Base-by-base conservation (phyloP, 2,113 vertebrate species). In the Physeter macrocephalus region DNA sequence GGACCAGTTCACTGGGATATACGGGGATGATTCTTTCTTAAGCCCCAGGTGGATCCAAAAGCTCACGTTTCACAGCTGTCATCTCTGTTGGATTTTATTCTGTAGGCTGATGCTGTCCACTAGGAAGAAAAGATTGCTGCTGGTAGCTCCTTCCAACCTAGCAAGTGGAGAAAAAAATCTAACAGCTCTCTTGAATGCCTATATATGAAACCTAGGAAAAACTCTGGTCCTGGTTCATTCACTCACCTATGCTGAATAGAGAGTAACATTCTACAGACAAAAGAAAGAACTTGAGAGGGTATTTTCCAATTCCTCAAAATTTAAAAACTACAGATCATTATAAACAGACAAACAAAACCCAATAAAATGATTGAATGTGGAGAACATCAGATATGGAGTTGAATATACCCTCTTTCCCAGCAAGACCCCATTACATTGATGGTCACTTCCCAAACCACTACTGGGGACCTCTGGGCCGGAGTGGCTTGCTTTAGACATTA, bases 401-500 rank as follows among this genome's bases (percentile, higher is more conserved):
- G 71, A 27, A 52, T 15, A 31, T 1, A 9, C 34, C 52, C 21
- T 3, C 11, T 90, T 54, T 72, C 72, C 13, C 83, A n/a, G 18
- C 1, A n/a, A 88, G 41, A 93, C 43, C 81, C 97, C 96, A 88
- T 93, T 81, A 84, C 69, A 29, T 2, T 34, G 39, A 67, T 54
- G 57, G 92, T 93, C 89, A 97, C 78, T 72, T 74, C 80, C 84
- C 83, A 39, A 46, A 49, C 49, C 46, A 23, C 77, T 18, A 0
- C 11, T 0, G 0, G 34, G 66, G 39, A 41, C n/a, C 36, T 18
- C 8, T 9, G 82, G 72, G 52, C 27, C 36, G 31, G 49, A 41
- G 46, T 5, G 39, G 64, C 54, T 71, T 77, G 13, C 82, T 34
- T 54, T 21, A 34, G 36, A 59, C 67, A 41, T 86, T 59, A 25